Conservation (phyloP, 2,888 invertebrate genomes). For the Scrobipalpa costella region DNA sequence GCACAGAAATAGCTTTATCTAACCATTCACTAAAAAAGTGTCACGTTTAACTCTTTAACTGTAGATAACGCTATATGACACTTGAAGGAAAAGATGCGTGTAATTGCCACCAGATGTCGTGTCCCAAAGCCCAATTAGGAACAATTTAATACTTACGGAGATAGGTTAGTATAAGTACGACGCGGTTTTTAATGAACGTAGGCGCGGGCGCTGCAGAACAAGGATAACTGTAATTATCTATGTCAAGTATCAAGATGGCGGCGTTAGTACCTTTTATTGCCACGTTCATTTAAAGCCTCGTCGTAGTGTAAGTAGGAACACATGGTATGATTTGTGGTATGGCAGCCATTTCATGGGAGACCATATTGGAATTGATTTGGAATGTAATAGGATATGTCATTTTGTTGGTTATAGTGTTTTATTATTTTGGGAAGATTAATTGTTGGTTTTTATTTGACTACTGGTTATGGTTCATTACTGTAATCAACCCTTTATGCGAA, state of each 20-base stretch:
- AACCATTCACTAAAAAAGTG: slow-evolving; percentile 8
- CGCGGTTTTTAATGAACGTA: too few species aligned
- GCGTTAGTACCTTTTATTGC: too few species aligned
- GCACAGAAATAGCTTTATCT: background rate
- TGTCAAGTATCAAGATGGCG: too few species aligned
- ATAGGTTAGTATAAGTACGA: too few species aligned
- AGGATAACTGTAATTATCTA: too few species aligned
- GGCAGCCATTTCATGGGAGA: slow-evolving; percentile 24
- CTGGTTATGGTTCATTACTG: too few species aligned
- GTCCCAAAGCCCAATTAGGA: slow-evolving; percentile 35
- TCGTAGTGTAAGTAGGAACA: slow-evolving; percentile 36
- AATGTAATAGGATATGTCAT: slow-evolving; percentile 22
- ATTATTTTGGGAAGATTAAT: background rate
- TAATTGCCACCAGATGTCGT: slow-evolving; percentile 41
- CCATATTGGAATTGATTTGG: slow-evolving; percentile 23
- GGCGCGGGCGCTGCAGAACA: too few species aligned
- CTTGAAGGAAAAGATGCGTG: slow-evolving; percentile 29
- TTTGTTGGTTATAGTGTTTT: slow-evolving; percentile 11
- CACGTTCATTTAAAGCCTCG: too few species aligned
- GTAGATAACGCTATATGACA: slow-evolving; percentile 10
- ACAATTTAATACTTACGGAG: slow-evolving; percentile 35
- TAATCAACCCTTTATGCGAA: too few species aligned
- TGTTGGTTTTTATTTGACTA: too few species aligned
- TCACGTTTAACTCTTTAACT: slow-evolving; percentile 1
- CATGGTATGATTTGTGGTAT: slow-evolving; percentile 34